Percentiles rank a stretch among this genome's conserved stretches.
Evolutionary conservation across 2,888 invertebrate genomes (phyloP).

Genomic region (Sipha maydis): DNA sequence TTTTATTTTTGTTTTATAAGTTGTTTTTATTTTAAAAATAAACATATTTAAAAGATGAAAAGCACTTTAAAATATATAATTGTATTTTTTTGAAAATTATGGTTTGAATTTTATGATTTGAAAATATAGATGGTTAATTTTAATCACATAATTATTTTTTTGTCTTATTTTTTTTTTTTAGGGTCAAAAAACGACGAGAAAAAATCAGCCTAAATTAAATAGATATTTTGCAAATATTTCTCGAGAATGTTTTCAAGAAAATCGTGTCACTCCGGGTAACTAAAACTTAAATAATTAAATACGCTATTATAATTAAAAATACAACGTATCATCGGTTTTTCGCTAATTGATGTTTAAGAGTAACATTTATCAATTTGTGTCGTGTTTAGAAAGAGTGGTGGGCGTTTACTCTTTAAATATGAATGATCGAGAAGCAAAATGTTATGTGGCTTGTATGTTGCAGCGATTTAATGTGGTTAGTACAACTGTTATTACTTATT

Average conservation of each 20-base stretch:
- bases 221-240: constrained; percentile 29
- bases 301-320: too few species aligned
- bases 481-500: background rate
- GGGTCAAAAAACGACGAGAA: constrained; percentile 22
- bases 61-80: too few species aligned
- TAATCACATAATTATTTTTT: background rate
- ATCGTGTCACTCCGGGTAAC: constrained; percentile 32
- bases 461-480: constrained; percentile 44
- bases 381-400: constrained; percentile 39
- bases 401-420: constrained; percentile 25
- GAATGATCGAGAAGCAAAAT: constrained; percentile 46
- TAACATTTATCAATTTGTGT: background rate
- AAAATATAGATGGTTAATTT: background rate
- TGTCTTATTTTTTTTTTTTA: background rate
- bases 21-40: too few species aligned
- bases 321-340: too few species aligned
- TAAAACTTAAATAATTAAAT: too few species aligned
- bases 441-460: constrained; percentile 53
- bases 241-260: constrained; percentile 22
- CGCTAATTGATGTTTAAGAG: too few species aligned
- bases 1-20: too few species aligned
- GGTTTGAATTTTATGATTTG: too few species aligned
- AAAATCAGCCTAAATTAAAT: background rate
- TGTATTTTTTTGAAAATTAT: too few species aligned
- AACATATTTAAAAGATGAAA: too few species aligned